Percentiles rank a stretch among this genome's conserved stretches.
Evolutionary conservation across 2,888 invertebrate species (phyloP).

Genomic region (Alloscopus bannaensis): DNA sequence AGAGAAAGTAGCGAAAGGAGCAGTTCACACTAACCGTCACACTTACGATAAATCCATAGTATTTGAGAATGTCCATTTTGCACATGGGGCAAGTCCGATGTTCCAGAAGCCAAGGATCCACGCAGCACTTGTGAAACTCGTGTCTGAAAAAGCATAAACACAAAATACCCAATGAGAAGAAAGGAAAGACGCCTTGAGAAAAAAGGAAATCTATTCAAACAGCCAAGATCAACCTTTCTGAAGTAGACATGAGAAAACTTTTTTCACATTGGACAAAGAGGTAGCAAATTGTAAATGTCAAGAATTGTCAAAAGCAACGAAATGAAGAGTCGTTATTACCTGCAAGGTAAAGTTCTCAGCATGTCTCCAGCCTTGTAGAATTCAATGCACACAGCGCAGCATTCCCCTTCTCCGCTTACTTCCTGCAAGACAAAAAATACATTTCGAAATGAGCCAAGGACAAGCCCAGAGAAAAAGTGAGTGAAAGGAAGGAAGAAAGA

Average conservation of each 20-base stretch:
- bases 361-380: constrained; percentile 91
- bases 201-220: too few relatives aligned
- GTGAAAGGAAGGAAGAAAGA: too few relatives aligned
- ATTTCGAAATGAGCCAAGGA: not conserved
- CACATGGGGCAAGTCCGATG: constrained; percentile 98
- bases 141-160: constrained; percentile 86
- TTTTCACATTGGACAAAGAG: too few relatives aligned
- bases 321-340: constrained; percentile 80
- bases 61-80: constrained; percentile 95
- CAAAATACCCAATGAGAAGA: not conserved
- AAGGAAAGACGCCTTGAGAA: too few relatives aligned
- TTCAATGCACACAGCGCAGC: constrained; percentile 97
- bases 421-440: constrained; percentile 78
- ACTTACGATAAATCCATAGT: constrained; percentile 91
- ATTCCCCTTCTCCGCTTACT: constrained; percentile 88
- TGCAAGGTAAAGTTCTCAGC: constrained; percentile 92
- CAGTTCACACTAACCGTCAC: not conserved
- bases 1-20: too few relatives aligned
- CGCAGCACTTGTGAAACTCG: constrained; percentile 96
- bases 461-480: not conserved
- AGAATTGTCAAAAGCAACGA: not conserved
- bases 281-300: constrained; percentile 1
- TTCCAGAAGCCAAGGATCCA: constrained; percentile 96
- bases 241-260: too few relatives aligned
- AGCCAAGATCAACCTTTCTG: too few relatives aligned